Evolutionary conservation across 92 coral and sea anemone genomes (phyloP).

Genomic region (Zoanthus sansibaricus): DNA sequence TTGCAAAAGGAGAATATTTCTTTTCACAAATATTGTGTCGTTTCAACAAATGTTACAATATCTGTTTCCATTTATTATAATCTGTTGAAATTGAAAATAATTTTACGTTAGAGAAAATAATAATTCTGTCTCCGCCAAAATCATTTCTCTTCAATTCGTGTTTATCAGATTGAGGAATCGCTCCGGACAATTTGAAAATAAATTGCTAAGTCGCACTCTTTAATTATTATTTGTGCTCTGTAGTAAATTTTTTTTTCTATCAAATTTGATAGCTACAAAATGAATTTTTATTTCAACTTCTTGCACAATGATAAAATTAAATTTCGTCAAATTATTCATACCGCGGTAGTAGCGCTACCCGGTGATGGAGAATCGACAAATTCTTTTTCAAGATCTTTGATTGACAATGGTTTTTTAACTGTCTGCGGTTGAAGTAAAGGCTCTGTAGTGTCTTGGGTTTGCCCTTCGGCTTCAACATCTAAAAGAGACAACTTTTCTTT

Average conservation of each 20-base stretch:
- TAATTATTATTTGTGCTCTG: constrained; percentile 28
- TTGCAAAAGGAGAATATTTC: not conserved
- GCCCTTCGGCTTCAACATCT: constrained; percentile 83
- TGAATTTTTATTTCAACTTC: not conserved
- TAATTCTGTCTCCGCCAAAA: not conserved
- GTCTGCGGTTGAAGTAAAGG: constrained; percentile 78
- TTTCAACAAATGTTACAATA: constrained; percentile 4
- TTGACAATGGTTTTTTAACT: constrained; percentile 59
- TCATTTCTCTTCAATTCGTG: not conserved
- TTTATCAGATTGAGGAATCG: not conserved
- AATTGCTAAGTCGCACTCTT: not conserved
- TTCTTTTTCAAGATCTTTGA: constrained; percentile 79
- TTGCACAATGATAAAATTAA: not conserved
- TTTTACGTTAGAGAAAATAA: not conserved
- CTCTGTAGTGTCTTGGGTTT: constrained; percentile 71
- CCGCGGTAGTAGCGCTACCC: constrained; percentile 7
- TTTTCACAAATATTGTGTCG: constrained; percentile 5
- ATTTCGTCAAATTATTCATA: not conserved
- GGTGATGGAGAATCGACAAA: constrained; percentile 17
- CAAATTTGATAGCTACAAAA: constrained; percentile 2
- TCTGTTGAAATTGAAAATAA: not conserved
- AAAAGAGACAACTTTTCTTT: constrained; percentile 69
- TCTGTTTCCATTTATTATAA: not conserved
- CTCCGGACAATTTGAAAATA: constrained; percentile 2
- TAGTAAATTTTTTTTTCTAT: not conserved